A percentile compares a stretch with the other conserved stretches of the same genome.
Evolutionary conservation across 2,113 vertebrate genomes (phyloP).

Genomic region (Motacilla alba): DNA sequence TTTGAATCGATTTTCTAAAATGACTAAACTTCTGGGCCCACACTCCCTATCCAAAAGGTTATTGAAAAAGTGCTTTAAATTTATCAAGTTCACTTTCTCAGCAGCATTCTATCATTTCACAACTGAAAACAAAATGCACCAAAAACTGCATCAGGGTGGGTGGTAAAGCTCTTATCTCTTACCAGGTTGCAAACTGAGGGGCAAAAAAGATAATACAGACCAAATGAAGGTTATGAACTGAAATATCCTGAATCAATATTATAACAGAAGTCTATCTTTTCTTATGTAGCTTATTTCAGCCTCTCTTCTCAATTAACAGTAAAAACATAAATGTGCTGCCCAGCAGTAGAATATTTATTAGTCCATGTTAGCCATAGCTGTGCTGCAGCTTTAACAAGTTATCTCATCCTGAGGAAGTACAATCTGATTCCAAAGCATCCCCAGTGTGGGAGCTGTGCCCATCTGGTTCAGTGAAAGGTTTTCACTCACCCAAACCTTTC

Average conservation of each 20-base stretch:
- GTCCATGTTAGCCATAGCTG: not conserved
- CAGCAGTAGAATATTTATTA: not conserved
- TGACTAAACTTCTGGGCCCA: not conserved
- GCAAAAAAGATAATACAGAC: not conserved
- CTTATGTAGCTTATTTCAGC: not conserved
- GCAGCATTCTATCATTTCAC: not conserved
- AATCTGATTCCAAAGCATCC: not conserved
- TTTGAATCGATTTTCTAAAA: not conserved
- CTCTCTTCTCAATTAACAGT: not conserved
- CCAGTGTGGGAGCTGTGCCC: fast-evolving
- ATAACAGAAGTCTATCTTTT: not conserved
- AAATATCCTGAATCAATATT: not conserved
- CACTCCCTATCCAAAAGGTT: not conserved
- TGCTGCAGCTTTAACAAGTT: not conserved
- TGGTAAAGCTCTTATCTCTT: not conserved
- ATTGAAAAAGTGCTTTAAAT: not conserved
- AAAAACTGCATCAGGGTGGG: not conserved
- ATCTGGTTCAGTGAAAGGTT: fast-evolving
- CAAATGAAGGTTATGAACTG: not conserved
- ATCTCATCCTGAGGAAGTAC: not conserved
- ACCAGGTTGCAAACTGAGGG: not conserved
- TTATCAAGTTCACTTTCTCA: not conserved
- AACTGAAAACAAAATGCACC: not conserved
- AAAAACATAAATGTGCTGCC: not conserved
- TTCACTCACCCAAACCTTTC: not conserved